A percentile compares a stretch with the other conserved stretches of the same genome.
phyloP scores from a whole-genome alignment of 2,888 invertebrate genomes.

The Drosophila austrosaltans region DNA sequence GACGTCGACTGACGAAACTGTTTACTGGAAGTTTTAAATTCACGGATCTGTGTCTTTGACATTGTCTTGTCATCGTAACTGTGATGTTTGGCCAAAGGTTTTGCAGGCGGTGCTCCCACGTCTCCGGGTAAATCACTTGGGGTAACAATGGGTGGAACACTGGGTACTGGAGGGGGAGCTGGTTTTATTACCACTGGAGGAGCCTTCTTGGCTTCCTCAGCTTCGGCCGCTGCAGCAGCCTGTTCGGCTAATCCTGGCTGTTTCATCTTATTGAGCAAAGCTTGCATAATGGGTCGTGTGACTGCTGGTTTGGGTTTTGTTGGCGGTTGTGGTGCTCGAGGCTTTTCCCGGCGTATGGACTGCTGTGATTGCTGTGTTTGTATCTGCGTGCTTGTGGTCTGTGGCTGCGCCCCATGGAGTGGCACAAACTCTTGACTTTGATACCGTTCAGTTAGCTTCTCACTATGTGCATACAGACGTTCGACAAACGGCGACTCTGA shows the following conservation, averaged over 20 bases:
- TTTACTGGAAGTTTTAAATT: slow-evolving; percentile 86
- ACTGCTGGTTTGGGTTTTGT: slow-evolving; percentile 77
- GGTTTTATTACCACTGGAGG: slow-evolving; percentile 25
- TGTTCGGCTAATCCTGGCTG: slow-evolving; percentile 75
- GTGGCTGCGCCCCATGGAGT: slow-evolving; percentile 65
- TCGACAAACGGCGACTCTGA: slow-evolving; percentile 84
- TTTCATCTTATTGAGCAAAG: slow-evolving; percentile 79
- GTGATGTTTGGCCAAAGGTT: slow-evolving; percentile 87
- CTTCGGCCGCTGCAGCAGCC: slow-evolving; percentile 76
- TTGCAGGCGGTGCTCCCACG: slow-evolving; percentile 84
- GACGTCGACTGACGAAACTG: slow-evolving; percentile 86
- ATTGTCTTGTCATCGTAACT: slow-evolving; percentile 87
- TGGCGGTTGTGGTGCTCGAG: slow-evolving; percentile 73
- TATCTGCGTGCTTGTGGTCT: slow-evolving; percentile 30
- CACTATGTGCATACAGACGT: slow-evolving; percentile 86
- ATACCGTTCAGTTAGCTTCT: slow-evolving; percentile 87
- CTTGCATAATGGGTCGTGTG: slow-evolving; percentile 80
- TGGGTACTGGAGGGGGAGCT: slow-evolving; percentile 79
- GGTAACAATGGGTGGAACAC: slow-evolving; percentile 82
- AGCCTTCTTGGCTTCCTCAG: slow-evolving; percentile 48
- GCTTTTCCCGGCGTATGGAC: slow-evolving; percentile 58
- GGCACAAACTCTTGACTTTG: slow-evolving; percentile 87
- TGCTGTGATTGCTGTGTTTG: slow-evolving; percentile 68
- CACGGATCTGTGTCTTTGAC: slow-evolving; percentile 87
- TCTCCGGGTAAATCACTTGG: slow-evolving; percentile 74